Evolutionary conservation across 92 coral and sea anemone genomes (phyloP), one percentile per base, ranked within the genome.

Genomic region (Epizoanthus rinbou): DNA sequence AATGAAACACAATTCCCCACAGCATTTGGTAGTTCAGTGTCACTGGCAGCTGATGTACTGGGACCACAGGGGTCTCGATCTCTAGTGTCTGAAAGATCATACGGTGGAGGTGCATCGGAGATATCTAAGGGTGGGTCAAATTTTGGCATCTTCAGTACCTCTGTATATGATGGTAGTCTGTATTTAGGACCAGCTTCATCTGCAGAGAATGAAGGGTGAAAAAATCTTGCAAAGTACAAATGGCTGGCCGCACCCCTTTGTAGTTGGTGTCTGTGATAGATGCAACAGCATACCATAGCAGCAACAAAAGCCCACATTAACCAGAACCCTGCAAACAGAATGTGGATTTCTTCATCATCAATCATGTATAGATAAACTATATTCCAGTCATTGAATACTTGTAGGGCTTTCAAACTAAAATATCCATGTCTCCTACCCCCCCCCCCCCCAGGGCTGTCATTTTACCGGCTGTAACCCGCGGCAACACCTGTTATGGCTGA

Each of bases 151-250:
- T 87, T 90, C 4, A 90, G 89, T 19, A 86, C 97, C 57, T 93
- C 97, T 60, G 85, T 94, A 73, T 93, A 93, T n/a, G 97, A 88
- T 13, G 97, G 97, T 8, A 93, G 91, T 37, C 84, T 91, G 82
- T 85, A 87, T 57, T 84, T 60, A 57, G 58, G 24, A 16, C 33
- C 64, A 4, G 43, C 43, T 14, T 59, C 14, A 18, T 69, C 76
- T 54, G 43, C 69, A 56, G 86, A 35, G 15, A 68, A 25, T 31
- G 52, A n/a, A 66, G 87, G 86, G 74, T 86, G 82, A 57, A 90
- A 52, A 67, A 81, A 83, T 25, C 69, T 82, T 28, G 84, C 84
- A 69, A 88, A 70, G 65, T 88, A 69, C 35, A 89, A 80, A 15
- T 86, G 87, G 62, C 75, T 70, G 31, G 56, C 59, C 13, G 82